Evolutionary conservation across 1,140 invertebrate species (phyloP).

Genomic region (Bombus terrestris): DNA sequence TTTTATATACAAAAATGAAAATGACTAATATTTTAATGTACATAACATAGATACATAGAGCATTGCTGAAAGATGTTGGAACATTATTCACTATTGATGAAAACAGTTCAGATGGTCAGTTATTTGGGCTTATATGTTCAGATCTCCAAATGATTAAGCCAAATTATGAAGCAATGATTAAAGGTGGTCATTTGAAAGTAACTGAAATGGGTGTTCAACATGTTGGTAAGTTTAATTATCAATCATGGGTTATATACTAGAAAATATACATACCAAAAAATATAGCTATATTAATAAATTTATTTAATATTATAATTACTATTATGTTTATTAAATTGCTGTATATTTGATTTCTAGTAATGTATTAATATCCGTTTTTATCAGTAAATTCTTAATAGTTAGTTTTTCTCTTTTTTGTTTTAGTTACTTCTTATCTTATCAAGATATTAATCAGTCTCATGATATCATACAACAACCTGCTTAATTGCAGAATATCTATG

Average conservation of each 20-base stretch:
- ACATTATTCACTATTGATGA: conserved; percentile 82
- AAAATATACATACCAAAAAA: background rate
- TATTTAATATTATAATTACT: background rate
- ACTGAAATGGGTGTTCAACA: conserved; percentile 93
- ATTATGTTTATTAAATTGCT: background rate
- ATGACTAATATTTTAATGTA: conserved; percentile 41
- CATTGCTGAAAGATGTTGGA: conserved; percentile 90
- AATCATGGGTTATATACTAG: background rate
- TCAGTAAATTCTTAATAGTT: background rate
- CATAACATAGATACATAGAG: conserved; percentile 87
- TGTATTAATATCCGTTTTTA: conserved; percentile 2
- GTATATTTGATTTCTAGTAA: background rate
- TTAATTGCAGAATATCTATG: conserved; percentile 26
- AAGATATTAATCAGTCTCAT: conserved; percentile 44
- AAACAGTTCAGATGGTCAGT: conserved; percentile 79
- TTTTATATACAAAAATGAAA: background rate
- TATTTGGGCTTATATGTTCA: conserved; percentile 89
- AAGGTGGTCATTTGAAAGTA: conserved; percentile 90
- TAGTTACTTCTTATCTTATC: conserved; percentile 69
- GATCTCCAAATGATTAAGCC: conserved; percentile 92
- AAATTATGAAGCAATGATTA: conserved; percentile 94
- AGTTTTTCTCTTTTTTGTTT: conserved; percentile 25
- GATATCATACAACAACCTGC: conserved; percentile 51
- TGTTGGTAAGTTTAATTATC: conserved; percentile 83
- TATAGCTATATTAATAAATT: background rate